These are phyloP conservation scores for Belgica antarctica DNA, from an alignment of 2,888 invertebrate species.

Conservation along the genomic window DNA sequence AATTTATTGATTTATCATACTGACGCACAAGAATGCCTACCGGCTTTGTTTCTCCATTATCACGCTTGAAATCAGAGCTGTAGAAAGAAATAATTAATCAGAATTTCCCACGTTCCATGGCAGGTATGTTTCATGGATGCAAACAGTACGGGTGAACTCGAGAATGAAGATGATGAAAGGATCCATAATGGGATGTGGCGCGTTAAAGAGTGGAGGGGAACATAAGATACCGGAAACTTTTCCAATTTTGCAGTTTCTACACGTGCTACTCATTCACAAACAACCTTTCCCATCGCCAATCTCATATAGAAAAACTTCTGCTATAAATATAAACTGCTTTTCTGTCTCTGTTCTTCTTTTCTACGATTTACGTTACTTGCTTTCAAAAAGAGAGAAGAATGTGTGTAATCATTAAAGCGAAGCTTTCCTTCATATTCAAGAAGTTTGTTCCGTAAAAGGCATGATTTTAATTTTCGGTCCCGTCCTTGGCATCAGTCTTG, in stretches of 20 bases:
- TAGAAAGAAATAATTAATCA: conserved; percentile 12
- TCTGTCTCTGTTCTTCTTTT: neutral
- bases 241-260: conserved; percentile 29
- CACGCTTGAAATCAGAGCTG: conserved; percentile 12
- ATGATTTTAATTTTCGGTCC: neutral
- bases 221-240: neutral
- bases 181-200: neutral
- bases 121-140: conserved; percentile 4
- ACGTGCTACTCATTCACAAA: conserved; percentile 29
- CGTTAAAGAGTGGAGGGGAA: neutral
- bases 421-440: neutral
- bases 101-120: too few species aligned
- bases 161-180: neutral
- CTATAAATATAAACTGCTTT: neutral
- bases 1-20: conserved; percentile 10
- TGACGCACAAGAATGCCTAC: too few species aligned
- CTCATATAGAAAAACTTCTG: conserved; percentile 1
- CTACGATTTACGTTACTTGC: neutral
- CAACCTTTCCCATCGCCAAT: conserved; percentile 19
- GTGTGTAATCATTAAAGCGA: neutral
- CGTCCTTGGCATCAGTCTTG: neutral
- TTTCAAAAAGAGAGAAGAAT: neutral
- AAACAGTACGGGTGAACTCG: too few species aligned
- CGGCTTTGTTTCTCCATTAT: too few species aligned
- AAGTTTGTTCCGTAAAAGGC: neutral